Percentiles rank a stretch among this genome's conserved stretches.
phyloP scores from a whole-genome alignment of 2,888 invertebrate species.

The Euspilapteryx auroguttella region DNA sequence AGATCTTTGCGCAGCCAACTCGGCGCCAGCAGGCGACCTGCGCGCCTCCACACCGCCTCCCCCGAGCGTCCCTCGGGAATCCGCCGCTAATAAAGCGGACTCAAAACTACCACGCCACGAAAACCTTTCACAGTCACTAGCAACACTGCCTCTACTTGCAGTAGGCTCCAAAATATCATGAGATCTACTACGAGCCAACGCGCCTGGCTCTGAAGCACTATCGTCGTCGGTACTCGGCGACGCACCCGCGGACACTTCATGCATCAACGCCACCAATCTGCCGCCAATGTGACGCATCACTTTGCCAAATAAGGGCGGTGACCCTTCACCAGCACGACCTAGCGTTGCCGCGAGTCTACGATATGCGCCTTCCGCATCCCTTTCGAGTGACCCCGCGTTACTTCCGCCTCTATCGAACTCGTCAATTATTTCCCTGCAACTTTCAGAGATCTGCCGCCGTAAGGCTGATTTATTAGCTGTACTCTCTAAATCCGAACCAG shows the following conservation, averaged over 20 bases:
- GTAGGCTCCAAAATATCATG: slow-evolving; percentile 76
- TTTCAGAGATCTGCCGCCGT: slow-evolving; percentile 84
- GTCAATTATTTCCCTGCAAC: slow-evolving; percentile 84
- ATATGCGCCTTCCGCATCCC: slow-evolving; percentile 86
- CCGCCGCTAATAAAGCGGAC: slow-evolving; percentile 85
- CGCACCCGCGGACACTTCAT: slow-evolving; percentile 82
- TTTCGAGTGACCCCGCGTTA: slow-evolving; percentile 62
- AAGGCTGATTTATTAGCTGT: slow-evolving; percentile 68
- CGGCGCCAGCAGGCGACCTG: slow-evolving; percentile 80
- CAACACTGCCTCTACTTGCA: slow-evolving; percentile 65
- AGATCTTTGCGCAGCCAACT: slow-evolving; percentile 77
- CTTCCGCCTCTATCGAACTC: slow-evolving; percentile 79
- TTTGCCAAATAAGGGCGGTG: slow-evolving; percentile 85
- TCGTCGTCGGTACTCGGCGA: slow-evolving; percentile 76
- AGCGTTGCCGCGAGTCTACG: slow-evolving; percentile 83
- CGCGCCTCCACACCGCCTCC: slow-evolving; percentile 77
- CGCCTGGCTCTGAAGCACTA: slow-evolving; percentile 69
- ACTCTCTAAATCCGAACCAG: slow-evolving; percentile 83
- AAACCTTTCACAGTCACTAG: slow-evolving; percentile 86
- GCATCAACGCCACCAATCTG: slow-evolving; percentile 85
- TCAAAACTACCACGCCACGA: slow-evolving; percentile 93
- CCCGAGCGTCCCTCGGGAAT: slow-evolving; percentile 78
- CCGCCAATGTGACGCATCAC: slow-evolving; percentile 93
- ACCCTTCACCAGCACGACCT: slow-evolving; percentile 70
- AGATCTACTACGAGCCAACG: slow-evolving; percentile 77